Evolutionary conservation across 23 tunicate species (phyloP), one percentile per base, ranked within the genome.

Genomic region (Ciona savignyi): DNA sequence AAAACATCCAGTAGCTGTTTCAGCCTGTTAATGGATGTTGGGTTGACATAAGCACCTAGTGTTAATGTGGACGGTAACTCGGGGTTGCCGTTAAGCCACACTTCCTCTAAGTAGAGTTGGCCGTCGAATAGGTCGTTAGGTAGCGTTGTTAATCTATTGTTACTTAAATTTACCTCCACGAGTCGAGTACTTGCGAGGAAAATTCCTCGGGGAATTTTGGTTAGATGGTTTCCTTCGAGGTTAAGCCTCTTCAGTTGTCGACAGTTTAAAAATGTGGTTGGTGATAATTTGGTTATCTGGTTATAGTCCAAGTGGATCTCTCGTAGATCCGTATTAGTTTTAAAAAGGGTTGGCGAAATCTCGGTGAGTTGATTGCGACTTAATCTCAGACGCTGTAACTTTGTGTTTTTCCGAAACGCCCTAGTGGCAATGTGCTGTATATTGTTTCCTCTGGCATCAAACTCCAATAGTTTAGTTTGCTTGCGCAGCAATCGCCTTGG

Each of bases 231-330:
- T 66, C 71, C 51, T 19, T 84, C 65, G 19, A 85, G 29, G 33
- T 79, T 56, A 4, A 85, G 61, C 9, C 61, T 27, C 19, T 42
- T 35, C 62, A 85, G 35, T 4, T 35, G 32, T 0, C 42, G 65
- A 42, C 78, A 75, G 33, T 61, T 25, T 23, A 25, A 33, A 33
- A 85, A 78, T 4, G 49, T 29, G 25, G 28, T 35, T 0, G 22
- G 26, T 4, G 76, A 28, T 6, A 85, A 28, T 67, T 25, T 23
- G n/a, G 15, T 35, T 11, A 85, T 24, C 9, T 20, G 23, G 29
- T 85, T 85, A 70, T 79, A 51, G 29, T 85, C 83, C 2, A 79
- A 23, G 60, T 69, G 60, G 1, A 79, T 25, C 27, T 85, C 84
- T 3, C 22, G 27, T 28, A 85, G 75, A 6, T 51, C 29, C 4